Percentiles rank a stretch among this genome's conserved stretches.
These are phyloP conservation scores for Siphamia tubifer DNA, from an alignment of 2,113 vertebrate genomes.

Conservation along the genomic window DNA sequence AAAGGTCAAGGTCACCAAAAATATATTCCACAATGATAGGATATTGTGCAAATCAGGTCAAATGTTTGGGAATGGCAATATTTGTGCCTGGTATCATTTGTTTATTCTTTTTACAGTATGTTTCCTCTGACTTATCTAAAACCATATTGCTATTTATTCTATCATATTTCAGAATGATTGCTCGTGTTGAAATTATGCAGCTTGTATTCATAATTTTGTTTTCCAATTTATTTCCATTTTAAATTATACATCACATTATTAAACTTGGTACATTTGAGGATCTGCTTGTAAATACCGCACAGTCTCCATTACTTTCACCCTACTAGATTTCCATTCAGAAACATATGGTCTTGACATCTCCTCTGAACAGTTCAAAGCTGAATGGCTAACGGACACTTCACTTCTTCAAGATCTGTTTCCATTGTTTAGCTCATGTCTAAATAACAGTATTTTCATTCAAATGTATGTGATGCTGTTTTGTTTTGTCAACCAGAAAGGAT, in stretches of 20 bases:
- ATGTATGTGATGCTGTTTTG: no score
- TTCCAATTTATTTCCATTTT: not conserved
- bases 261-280: not conserved
- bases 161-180: not conserved
- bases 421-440: no score
- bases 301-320: not conserved
- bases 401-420: not conserved
- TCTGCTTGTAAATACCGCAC: not conserved
- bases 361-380: not conserved
- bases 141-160: not conserved
- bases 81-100: no score
- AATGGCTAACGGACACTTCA: not conserved
- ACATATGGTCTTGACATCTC: constrained; percentile 31
- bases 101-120: no score
- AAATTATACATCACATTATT: not conserved
- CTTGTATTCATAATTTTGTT: no score
- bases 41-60: no score
- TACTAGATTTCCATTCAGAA: not conserved
- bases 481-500: no score
- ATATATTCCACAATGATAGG: no score
- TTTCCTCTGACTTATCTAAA: not conserved
- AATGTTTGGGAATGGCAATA: no score
- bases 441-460: no score
- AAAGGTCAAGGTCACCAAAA: no score
- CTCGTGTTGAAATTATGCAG: no score